Conservation (phyloP, 2,113 vertebrate genomes). For the Pseudolaguvia tuberculata region DNA sequence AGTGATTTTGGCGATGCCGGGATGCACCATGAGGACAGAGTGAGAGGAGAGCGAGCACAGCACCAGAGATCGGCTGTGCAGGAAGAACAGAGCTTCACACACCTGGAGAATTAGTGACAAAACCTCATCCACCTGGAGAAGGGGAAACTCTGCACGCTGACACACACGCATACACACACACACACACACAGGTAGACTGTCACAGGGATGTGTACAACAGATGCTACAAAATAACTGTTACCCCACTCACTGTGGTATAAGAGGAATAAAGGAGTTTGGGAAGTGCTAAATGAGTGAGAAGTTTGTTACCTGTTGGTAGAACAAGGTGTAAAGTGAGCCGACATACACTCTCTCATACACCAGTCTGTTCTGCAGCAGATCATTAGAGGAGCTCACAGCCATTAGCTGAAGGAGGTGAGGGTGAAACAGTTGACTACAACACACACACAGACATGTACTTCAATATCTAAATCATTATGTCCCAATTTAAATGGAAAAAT, state of each 20-base stretch:
- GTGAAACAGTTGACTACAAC: constrained; percentile 60
- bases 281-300: neutral
- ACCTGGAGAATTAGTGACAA: constrained; percentile 65
- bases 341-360: constrained; percentile 66
- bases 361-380: constrained; percentile 55
- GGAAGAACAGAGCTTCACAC: constrained; percentile 65
- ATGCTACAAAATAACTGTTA: neutral
- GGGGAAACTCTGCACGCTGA: constrained; percentile 49
- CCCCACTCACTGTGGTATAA: neutral
- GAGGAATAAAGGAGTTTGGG: neutral
- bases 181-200: neutral
- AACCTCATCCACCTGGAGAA: constrained; percentile 39
- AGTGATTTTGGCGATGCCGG: constrained; percentile 64
- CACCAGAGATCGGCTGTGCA: constrained; percentile 59
- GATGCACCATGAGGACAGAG: constrained; percentile 61
- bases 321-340: constrained; percentile 63
- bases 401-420: constrained; percentile 67
- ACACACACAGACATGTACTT: constrained; percentile 13
- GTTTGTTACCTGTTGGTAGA: constrained; percentile 53
- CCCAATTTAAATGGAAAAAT: neutral
- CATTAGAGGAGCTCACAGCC: constrained; percentile 59
- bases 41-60: constrained; percentile 67
- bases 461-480: neutral
- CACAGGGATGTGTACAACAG: no score
- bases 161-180: neutral